These are phyloP conservation scores for Paramisgurnus dabryanus DNA, from an alignment of 2,113 vertebrate species.

Conservation along the genomic window DNA sequence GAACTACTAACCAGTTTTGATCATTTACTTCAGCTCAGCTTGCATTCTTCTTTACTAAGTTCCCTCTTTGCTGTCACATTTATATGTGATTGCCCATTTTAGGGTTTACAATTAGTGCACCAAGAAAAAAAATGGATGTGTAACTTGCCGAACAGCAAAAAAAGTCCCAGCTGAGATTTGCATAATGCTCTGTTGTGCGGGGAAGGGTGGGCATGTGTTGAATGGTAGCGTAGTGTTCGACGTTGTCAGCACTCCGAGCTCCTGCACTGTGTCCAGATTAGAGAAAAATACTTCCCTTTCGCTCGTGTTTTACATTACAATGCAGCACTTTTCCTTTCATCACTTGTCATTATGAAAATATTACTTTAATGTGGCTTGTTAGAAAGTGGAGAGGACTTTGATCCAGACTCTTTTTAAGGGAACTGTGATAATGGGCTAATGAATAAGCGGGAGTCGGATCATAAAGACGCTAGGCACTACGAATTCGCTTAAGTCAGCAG, in stretches of 20 bases:
- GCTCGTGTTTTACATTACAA: conserved; percentile 56
- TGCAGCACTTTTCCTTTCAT: conserved; percentile 53
- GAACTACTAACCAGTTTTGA: not conserved
- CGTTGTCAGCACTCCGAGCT: conserved; percentile 11
- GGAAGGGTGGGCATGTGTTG: conserved; percentile 40
- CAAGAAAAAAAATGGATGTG: conserved; percentile 45
- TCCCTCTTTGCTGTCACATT: conserved; percentile 27
- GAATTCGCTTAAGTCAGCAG: conserved; percentile 27
- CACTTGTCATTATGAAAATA: conserved; percentile 46
- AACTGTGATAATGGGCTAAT: conserved; percentile 39
- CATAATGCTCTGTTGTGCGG: conserved; percentile 56
- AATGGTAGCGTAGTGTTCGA: conserved; percentile 45
- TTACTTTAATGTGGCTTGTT: conserved; percentile 40
- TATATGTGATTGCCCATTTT: conserved; percentile 29
- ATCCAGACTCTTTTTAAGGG: conserved; percentile 43
- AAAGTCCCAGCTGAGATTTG: conserved; percentile 52
- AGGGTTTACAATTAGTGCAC: conserved; percentile 25
- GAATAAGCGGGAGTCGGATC: conserved; percentile 32
- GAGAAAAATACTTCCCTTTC: conserved; percentile 40
- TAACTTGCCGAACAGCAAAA: conserved; percentile 44
- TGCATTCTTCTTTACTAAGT: not conserved
- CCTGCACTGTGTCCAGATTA: conserved; percentile 20
- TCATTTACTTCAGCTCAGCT: not conserved
- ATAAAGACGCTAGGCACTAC: conserved; percentile 5
- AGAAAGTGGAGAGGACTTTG: conserved; percentile 39